These are phyloP conservation scores for Copidosoma floridanum DNA, from an alignment of 1,140 invertebrate species.

Conservation along the genomic window DNA sequence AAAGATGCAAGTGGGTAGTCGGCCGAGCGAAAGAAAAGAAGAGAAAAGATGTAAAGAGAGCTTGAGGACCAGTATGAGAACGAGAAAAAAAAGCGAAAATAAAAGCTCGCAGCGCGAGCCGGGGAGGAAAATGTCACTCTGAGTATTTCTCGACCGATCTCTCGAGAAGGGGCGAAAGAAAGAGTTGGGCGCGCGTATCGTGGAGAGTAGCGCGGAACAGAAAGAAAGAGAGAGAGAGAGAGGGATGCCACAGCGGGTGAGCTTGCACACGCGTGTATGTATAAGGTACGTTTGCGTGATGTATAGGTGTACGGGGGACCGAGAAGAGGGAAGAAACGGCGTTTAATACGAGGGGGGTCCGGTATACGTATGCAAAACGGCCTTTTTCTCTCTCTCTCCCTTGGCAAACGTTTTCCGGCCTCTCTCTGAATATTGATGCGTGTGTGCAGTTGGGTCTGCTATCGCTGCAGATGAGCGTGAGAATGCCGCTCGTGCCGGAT, in stretches of 20 bases:
- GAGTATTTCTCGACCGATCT: conserved; percentile 5
- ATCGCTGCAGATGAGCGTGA: conserved; percentile 57
- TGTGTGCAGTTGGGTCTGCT: conserved; percentile 36
- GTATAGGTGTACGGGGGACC: conserved; percentile 19
- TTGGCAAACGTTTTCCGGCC: conserved; percentile 46
- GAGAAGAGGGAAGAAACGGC: conserved; percentile 43
- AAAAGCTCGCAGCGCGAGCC: neutral
- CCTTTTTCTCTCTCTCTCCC: conserved; percentile 27
- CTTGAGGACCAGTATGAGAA: too few relatives aligned
- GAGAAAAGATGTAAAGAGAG: conserved; percentile 2
- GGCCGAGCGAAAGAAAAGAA: neutral
- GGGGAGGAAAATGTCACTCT: conserved; percentile 14
- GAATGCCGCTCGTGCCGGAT: conserved; percentile 52
- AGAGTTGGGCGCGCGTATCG: too few relatives aligned
- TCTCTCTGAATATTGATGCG: conserved; percentile 50
- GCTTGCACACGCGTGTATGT: conserved; percentile 33
- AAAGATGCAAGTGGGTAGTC: conserved; percentile 3
- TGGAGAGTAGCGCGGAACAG: neutral
- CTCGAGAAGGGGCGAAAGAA: neutral
- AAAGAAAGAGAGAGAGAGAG: neutral
- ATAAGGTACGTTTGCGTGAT: too few relatives aligned
- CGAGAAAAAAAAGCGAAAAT: neutral
- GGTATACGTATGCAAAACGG: conserved; percentile 50
- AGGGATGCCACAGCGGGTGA: conserved; percentile 33
- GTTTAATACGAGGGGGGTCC: conserved; percentile 46